Evolutionary conservation across 2,797 vertebrate species (phyloP).

Genomic region (Lutjanus argentimaculatus): DNA sequence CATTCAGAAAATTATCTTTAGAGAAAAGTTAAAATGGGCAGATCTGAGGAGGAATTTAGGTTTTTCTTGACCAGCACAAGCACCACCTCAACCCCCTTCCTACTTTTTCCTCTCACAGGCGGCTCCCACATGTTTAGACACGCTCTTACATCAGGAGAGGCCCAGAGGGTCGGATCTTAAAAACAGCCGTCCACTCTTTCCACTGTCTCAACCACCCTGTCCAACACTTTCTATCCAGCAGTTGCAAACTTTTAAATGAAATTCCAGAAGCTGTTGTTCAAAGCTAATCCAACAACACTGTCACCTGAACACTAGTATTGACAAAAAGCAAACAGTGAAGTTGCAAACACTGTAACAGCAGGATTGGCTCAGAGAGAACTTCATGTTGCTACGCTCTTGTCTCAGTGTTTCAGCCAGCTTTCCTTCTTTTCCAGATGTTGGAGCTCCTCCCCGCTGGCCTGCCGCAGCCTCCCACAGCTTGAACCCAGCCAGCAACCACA

Average conservation of each 20-base stretch:
- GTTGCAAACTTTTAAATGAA: background rate
- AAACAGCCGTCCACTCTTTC: conserved; percentile 60
- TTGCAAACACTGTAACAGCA: conserved; percentile 24
- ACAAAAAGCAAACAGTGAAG: conserved; percentile 20
- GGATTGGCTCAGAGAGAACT: conserved; percentile 46
- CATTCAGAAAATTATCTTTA: background rate
- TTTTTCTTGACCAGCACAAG: conserved; percentile 59
- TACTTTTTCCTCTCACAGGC: conserved; percentile 53
- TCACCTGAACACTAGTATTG: background rate
- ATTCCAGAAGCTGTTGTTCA: background rate
- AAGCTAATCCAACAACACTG: background rate
- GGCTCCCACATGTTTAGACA: conserved; percentile 79
- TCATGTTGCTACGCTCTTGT: conserved; percentile 61
- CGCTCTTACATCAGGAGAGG: conserved; percentile 69
- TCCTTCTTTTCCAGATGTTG: conserved; percentile 83
- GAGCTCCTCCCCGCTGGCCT: conserved; percentile 77
- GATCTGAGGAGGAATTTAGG: conserved; percentile 46
- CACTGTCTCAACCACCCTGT: conserved; percentile 18
- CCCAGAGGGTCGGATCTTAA: conserved; percentile 69
- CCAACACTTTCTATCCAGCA: background rate
- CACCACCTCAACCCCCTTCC: conserved; percentile 56
- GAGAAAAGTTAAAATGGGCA: conserved; percentile 10
- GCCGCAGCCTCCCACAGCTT: conserved; percentile 73
- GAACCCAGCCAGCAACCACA: conserved; percentile 75
- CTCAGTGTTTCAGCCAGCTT: conserved; percentile 64